Evolutionary conservation across 1,140 invertebrate species (phyloP), one percentile per base, ranked within the genome.

Genomic region (Drosophila auraria): DNA sequence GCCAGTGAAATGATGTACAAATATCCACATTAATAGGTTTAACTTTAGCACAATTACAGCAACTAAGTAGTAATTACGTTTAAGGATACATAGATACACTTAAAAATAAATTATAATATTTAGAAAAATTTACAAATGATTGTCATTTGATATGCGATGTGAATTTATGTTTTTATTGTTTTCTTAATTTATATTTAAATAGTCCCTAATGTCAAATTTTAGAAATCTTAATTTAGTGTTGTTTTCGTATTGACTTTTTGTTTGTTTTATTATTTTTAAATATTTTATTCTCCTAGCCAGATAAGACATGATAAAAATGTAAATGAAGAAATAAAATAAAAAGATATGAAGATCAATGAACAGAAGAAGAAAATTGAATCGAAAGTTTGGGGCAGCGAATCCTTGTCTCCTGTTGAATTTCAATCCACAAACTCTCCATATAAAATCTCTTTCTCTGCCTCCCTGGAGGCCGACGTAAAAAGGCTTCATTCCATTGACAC

Each of bases 1-100:
- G 87, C 86, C 86, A 90, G 86, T 86, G 68, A 86, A 86, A 91
- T 74, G 53, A 86, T 90, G 86, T 90, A 90, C 86, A 90, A 90
- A 86, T 73, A 65, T 69, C 23, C 40, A 59, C 45, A 66, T 40
- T 15, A 27, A 42, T 64, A 50, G 44, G 30, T 36, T 73, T 84
- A 69, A 72, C 20, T 54, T 79, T 90, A 89, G 86, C 86, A 70
- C 86, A 89, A 89, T 89, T 84, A 50, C 60, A 60, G 11, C 62
- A 36, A 53, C 27, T 64, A 62, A 58, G 58, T 45, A 49, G 14
- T 57, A 44, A 54, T 44, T 73, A 68, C n/a, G 56, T 50, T 40
- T 42, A 38, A 53, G 17, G 2, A 50, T 23, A n/a, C 17, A n/a
- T 56, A 51, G 12, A 68, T 25, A 44, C 38, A 59, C 36, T 23